These are phyloP conservation scores for Hypsibius dujardini DNA, from an alignment of 1,140 invertebrate species.

Conservation along the genomic window DNA sequence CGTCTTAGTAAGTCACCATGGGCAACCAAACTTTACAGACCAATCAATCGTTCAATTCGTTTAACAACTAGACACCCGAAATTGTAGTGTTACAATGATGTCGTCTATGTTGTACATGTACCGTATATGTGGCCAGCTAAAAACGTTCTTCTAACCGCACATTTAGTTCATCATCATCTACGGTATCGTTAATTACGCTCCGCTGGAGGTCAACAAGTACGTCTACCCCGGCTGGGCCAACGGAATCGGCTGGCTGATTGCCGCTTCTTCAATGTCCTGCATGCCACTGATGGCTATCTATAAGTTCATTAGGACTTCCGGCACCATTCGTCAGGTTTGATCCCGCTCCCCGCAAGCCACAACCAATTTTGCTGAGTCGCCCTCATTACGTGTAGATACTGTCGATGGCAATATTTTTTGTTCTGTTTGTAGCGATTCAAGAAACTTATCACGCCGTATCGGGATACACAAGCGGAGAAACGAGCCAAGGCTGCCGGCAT, in stretches of 20 bases:
- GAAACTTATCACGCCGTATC: conserved; percentile 6
- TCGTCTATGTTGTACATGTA: neutral
- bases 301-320: conserved; percentile 55
- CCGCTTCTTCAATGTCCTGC: conserved; percentile 77
- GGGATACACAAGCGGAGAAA: conserved; percentile 12
- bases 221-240: conserved; percentile 82
- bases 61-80: neutral
- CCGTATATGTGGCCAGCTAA: too few species aligned
- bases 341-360: too few species aligned
- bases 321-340: conserved; percentile 51
- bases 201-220: conserved; percentile 68
- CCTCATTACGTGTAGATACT: conserved; percentile 23
- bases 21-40: too few species aligned
- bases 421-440: neutral
- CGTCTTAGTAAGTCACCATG: conserved; percentile 43
- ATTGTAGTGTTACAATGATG: neutral
- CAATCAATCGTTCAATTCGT: neutral
- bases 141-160: too few species aligned
- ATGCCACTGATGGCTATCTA: conserved; percentile 70
- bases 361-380: too few species aligned
- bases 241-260: conserved; percentile 71
- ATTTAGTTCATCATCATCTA: conserved; percentile 68
- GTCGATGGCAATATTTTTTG: neutral
- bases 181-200: conserved; percentile 65
- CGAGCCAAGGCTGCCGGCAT: neutral